phyloP scores from a whole-genome alignment of 1,140 invertebrate species.

The Pachypsylla venusta region DNA sequence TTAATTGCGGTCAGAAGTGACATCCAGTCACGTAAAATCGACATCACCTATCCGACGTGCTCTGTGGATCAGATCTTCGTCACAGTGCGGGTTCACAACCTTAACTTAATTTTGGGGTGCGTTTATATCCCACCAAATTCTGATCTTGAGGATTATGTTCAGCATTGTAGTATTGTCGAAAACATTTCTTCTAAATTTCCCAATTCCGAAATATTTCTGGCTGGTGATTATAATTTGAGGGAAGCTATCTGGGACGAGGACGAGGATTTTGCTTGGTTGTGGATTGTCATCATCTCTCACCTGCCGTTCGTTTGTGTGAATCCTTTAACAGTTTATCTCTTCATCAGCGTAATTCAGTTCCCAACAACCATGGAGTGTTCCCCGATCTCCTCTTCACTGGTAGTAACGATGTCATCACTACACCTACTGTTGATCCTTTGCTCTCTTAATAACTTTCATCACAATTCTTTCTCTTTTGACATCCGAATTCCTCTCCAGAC shows the following conservation, averaged over 20 bases:
- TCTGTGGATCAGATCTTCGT: not conserved
- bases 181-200: not conserved
- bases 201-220: not conserved
- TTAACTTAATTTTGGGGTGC: too few species aligned
- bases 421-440: too few species aligned
- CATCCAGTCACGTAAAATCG: not conserved
- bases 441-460: too few species aligned
- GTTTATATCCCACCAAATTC: not conserved
- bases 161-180: not conserved
- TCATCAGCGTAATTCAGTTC: not conserved
- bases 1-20: not conserved
- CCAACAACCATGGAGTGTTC: not conserved
- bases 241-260: not conserved
- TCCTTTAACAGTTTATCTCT: not conserved
- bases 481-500: too few species aligned
- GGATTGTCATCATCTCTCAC: not conserved
- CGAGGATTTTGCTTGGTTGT: not conserved
- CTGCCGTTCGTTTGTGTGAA: not conserved
- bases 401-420: too few species aligned
- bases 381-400: not conserved
- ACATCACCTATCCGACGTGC: not conserved
- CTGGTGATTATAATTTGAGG: not conserved
- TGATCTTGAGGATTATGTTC: not conserved
- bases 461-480: too few species aligned
- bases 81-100: too few species aligned